Base-by-base conservation (phyloP, 2,113 vertebrate genomes). In the Cryptotis parvus region DNA sequence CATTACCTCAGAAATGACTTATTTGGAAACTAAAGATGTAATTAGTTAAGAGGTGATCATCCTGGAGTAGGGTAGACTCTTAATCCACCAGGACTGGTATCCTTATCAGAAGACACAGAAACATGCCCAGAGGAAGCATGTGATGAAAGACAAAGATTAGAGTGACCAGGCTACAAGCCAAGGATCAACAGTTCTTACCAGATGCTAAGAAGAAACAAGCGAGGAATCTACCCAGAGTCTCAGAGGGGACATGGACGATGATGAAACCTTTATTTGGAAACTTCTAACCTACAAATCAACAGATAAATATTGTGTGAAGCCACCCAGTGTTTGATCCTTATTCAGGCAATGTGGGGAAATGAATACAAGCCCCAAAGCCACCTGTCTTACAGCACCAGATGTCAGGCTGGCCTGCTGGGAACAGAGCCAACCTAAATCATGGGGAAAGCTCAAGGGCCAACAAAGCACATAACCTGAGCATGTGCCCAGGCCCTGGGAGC, bases 371-470 rank as follows among this genome's bases (percentile, higher is more conserved):
- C 24, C 39, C 7, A 85, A 85, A 78, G 45, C 45, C 74, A 93
- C 52, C 73, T 85, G 45, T 73, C 82, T 90, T 83, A 29, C 20
- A 83, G 73, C 24, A 11, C 43, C 73, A 31, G 82, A 74, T 81
- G 26, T 35, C 75, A 88, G 43, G 41, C 35, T 92, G 87, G 37
- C 77, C 41, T n/a, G n/a, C 70, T 84, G 73, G 90, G 84, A 92
- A 84, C 87, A 66, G 43, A 58, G 90, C 85, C 75, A 92, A 52
- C 1, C 61, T 66, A 79, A 69, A 87, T 70, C 77, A 87, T 4
- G n/a, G 37, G 63, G 81, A 76, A 84, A 72, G 58, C 58, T 75
- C 35, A 18, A 74, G 83, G 29, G 52, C n/a, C 73, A 37, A 63
- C n/a, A 72, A 61, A n/a, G 76, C 43, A 74, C 63, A 45, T 37